These are phyloP conservation scores for Mesoclemmys tuberculata DNA, from an alignment of 2,113 vertebrate genomes.

Conservation along the genomic window DNA sequence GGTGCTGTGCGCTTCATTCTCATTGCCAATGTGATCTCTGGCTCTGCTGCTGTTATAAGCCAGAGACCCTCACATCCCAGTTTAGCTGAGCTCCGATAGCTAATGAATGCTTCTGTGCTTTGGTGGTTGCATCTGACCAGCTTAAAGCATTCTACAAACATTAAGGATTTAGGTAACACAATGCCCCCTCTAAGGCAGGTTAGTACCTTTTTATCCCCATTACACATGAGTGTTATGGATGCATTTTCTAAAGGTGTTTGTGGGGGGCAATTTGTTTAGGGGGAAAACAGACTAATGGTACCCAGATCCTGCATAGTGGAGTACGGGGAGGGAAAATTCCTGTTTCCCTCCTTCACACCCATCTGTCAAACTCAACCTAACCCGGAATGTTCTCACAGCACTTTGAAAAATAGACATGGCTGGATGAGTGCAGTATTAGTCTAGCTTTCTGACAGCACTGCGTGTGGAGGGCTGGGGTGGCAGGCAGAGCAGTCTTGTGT, in stretches of 20 bases:
- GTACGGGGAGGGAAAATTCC: fast-evolving
- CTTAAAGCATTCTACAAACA: neutral
- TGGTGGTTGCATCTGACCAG: neutral
- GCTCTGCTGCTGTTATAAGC: neutral
- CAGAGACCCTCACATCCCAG: neutral
- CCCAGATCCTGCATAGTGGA: neutral
- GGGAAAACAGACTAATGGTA: fast-evolving
- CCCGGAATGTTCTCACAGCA: neutral
- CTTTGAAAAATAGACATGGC: neutral
- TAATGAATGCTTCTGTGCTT: neutral
- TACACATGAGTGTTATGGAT: fast-evolving
- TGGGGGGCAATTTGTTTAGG: neutral
- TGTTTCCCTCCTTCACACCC: neutral
- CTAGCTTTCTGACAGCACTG: neutral
- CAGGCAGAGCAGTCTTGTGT: neutral
- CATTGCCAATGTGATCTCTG: neutral
- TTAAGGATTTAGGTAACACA: neutral
- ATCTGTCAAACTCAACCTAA: neutral
- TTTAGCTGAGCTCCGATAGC: neutral
- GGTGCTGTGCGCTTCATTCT: neutral
- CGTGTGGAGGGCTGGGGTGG: neutral
- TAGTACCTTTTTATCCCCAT: too few relatives aligned
- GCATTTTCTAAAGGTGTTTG: fast-evolving
- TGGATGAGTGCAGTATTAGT: too few relatives aligned
- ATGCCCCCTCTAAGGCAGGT: neutral